Evolutionary conservation across 2,113 vertebrate genomes (phyloP), one percentile per base, ranked within the genome.

Genomic region (Silurus glanis): DNA sequence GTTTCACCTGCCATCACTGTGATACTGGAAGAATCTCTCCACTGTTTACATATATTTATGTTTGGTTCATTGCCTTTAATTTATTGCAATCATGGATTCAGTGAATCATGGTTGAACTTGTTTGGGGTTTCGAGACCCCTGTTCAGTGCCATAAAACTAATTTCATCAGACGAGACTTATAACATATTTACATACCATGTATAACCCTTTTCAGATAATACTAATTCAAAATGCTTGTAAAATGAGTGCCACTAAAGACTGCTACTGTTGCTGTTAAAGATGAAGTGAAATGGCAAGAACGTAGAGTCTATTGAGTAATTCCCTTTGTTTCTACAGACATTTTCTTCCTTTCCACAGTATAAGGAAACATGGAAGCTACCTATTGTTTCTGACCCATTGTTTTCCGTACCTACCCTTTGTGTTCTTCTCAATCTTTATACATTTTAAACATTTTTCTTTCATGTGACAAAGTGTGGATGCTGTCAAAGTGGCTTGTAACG

Each of bases 1-100:
- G 71, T 66, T 76, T 83, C 80, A 87, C 80, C 25, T 87, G 25
- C 59, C 80, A 76, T 83, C 80, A 87, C 80, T 87, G 86, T 87
- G 86, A 87, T 78, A 59, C n/a, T 58, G 49, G 71, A 83, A 78
- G 49, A 64, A 82, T 83, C 61, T 85, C 62, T 82, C 69, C 71
- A 58, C n/a, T 66, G 49, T 87, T 87, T 83, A 61, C 56, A 61
- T 61, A 37, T 45, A 19, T 67, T 83, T 78, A 9, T 86, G 79
- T 78, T 83, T 56, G 28, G 28, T 76, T 76, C 28, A 76, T 76
- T 67, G 61, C n/a, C 86, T 56, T 82, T 86, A 67, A 67, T 78
- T 87, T 83, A 78, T 87, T 87, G 56, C 56, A 37, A 58, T 82
- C 84, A 85, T 80, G 49, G 19, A 79, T 56, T 67, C 59, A n/a